phyloP scores from a whole-genome alignment of 2,797 vertebrate species.

The Sebastolobus altivelis region DNA sequence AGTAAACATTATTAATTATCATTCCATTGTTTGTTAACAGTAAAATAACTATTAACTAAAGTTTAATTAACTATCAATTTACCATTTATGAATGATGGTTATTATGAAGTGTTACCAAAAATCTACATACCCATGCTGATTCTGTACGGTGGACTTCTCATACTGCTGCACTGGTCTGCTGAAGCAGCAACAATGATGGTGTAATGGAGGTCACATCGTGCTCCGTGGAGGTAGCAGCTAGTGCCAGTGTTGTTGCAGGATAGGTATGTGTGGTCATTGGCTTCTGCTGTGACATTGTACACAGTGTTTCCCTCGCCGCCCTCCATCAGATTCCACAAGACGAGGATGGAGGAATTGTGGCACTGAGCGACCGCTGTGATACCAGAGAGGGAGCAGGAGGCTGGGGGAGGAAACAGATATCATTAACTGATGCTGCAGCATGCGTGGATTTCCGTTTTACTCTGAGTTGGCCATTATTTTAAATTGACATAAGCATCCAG shows the following conservation, averaged over 20 bases:
- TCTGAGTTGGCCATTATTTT: background rate
- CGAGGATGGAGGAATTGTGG: slow-evolving; percentile 72
- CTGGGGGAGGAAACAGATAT: slow-evolving; percentile 51
- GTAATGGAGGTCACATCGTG: slow-evolving; percentile 76
- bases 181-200: slow-evolving; percentile 77
- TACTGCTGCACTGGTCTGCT: slow-evolving; percentile 72
- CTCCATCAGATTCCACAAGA: slow-evolving; percentile 71
- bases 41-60: too few species aligned
- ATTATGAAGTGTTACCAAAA: too few species aligned
- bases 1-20: too few species aligned
- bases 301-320: slow-evolving; percentile 33
- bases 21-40: too few species aligned
- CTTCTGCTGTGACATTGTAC: slow-evolving; percentile 76
- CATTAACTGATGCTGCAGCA: background rate
- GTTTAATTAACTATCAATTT: too few species aligned
- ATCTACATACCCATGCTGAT: slow-evolving; percentile 76
- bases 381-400: slow-evolving; percentile 74
- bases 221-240: slow-evolving; percentile 75
- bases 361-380: slow-evolving; percentile 74
- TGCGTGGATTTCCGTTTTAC: background rate
- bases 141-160: slow-evolving; percentile 78
- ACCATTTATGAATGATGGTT: too few species aligned
- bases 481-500: background rate
- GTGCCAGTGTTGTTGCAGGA: slow-evolving; percentile 73
- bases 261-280: slow-evolving; percentile 65